Base-by-base conservation (phyloP, 2,113 vertebrate genomes). In the Leptocoma aspasia region DNA sequence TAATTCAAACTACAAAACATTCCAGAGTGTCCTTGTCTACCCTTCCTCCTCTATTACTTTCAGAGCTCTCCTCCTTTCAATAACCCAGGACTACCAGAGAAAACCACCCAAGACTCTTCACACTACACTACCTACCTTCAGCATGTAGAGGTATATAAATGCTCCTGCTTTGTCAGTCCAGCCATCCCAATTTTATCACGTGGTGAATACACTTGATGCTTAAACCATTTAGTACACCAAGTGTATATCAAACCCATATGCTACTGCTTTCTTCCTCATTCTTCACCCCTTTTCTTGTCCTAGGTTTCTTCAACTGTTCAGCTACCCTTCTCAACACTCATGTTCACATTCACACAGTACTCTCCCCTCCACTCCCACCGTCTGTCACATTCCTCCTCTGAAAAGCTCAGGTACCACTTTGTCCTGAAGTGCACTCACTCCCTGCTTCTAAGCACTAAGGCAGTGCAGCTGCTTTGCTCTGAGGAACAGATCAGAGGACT, bases 291-390 rank as follows among this genome's bases (percentile, higher is more conserved):
- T 61, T 68, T 75, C 15, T 56, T 35, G 27, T 52, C 63, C 21
- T 49, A 57, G 13, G 7, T 76, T 92, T 86, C 47, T 75, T 47
- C 33, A 54, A 11, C 42, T 53, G 13, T 26, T 60, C 64, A 83
- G 31, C 63, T 39, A 41, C 15, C 3, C 13, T 70, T 57, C 47
- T 37, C 2, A 2, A 82, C 1, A 4, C 6, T 70, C 35, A 57
- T 4, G 26, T 45, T 79, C 52, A 68, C 41, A 68, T 12, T 60
- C 31, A 45, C 9, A n/a, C 2, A 22, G 37, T 26, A 54, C 21
- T 16, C 27, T 21, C 27, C 23, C 22, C 27, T 50, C 31, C 14
- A 9, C 5, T 90, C 23, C 23, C n/a, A 12, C 15, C 0, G 0
- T 39, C 63, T 15, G 3, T 24, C 50, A 60, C 2, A 2, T 11